These are phyloP conservation scores for Tethya wilhelma DNA, from an alignment of 37 sponge, comb jelly and placozoan species.

Conservation along the genomic window DNA sequence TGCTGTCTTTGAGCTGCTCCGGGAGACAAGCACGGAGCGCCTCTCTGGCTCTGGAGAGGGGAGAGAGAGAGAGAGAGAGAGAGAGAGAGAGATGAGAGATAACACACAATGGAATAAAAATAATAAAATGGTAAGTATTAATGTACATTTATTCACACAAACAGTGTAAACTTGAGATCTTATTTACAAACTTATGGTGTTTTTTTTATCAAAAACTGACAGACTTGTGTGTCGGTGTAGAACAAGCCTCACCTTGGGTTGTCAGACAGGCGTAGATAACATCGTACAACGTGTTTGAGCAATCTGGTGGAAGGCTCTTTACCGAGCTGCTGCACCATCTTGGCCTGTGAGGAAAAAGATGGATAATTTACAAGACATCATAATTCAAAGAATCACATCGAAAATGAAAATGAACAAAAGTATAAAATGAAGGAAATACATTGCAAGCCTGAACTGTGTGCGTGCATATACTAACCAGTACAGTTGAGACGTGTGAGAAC, in stretches of 20 bases:
- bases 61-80: background rate
- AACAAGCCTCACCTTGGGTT: slow-evolving; percentile 93
- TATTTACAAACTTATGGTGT: too few species aligned
- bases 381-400: too few species aligned
- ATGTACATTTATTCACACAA: background rate
- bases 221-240: too few species aligned
- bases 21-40: slow-evolving; percentile 90
- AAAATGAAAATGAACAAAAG: background rate
- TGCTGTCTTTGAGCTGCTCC: slow-evolving; percentile 93
- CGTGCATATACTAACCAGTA: slow-evolving; percentile 62
- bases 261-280: slow-evolving; percentile 94
- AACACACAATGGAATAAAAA: too few species aligned
- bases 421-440: background rate
- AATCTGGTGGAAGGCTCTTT: slow-evolving; percentile 92
- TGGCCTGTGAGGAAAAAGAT: slow-evolving; percentile 50
- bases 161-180: background rate
- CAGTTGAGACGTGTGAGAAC: slow-evolving; percentile 94
- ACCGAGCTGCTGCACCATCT: slow-evolving; percentile 88
- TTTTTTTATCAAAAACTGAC: too few species aligned
- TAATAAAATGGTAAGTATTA: too few species aligned
- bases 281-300: slow-evolving; percentile 95
- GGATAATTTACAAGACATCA: too few species aligned
- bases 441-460: background rate
- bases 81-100: too few species aligned
- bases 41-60: slow-evolving; percentile 77